Conservation (phyloP, 1,140 invertebrate species). For the Acromyrmex heyeri region DNA sequence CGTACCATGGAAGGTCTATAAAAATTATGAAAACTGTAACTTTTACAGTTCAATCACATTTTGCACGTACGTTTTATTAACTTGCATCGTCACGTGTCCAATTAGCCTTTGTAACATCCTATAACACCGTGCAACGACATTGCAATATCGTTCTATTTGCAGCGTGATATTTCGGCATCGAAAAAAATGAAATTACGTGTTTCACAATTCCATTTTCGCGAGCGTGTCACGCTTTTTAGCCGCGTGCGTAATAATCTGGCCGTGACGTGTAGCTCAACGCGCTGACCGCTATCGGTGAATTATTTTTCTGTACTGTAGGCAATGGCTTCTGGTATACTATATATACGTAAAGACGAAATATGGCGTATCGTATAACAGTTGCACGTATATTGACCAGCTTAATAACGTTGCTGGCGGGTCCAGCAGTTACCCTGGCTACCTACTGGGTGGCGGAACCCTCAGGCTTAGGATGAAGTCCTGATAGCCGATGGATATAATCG, state of each 20-base stretch:
- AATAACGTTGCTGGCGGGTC: conserved; percentile 60
- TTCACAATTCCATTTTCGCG: conserved; percentile 34
- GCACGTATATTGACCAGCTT: conserved; percentile 61
- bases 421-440: conserved; percentile 40
- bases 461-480: conserved; percentile 49
- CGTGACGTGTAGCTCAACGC: conserved; percentile 39
- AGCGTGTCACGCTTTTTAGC: conserved; percentile 23
- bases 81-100: conserved; percentile 7
- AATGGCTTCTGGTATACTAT: conserved; percentile 16
- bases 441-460: not conserved
- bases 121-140: not conserved
- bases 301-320: conserved; percentile 15
- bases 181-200: conserved; percentile 48
- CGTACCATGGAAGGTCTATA: not conserved
- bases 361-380: conserved; percentile 24
- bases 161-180: conserved; percentile 37
- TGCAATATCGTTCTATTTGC: conserved; percentile 49
- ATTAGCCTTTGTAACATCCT: conserved; percentile 28
- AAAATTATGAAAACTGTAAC: not conserved
- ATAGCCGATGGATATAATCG: conserved; percentile 70
- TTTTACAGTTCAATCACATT: not conserved
- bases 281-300: conserved; percentile 32
- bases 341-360: conserved; percentile 27
- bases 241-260: conserved; percentile 34
- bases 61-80: conserved; percentile 22